Base-by-base conservation (phyloP, 2,797 vertebrate genomes). In the Etheostoma perlongum region DNA sequence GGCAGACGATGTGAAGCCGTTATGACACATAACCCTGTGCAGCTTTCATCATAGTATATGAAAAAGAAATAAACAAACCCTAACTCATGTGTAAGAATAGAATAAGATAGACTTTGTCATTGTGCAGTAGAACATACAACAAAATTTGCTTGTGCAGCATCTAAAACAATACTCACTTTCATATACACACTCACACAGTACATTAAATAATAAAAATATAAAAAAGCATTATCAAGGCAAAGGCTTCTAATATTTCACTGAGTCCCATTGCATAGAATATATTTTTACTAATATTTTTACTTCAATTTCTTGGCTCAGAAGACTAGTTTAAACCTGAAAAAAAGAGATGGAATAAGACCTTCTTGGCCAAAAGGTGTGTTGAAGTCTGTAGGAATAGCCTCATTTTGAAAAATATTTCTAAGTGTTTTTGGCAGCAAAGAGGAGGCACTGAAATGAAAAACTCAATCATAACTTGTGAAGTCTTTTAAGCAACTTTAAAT, bases 11-110 rank as follows among this genome's bases (percentile, higher is more conserved):
- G 57, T 66, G 40, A 72, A 62, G 21, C 42, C 49, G 49, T 72
- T n/a, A 68, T 84, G 74, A 85, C 66, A 78, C 85, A 30, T 5
- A 85, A 80, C 44, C 0, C 18, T 49, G 42, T 78, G 74, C 18
- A 25, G 67, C 23, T 72, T 85, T 82, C 33, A 58, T 76, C 19
- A 72, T 57, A 60, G 59, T 60, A 33, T 19, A 67, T 47, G 25
- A 70, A 81, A 70, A 70, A 65, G 6, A 66, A 74, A 74, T 47
- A 62, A 74, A 82, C 10, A 75, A 71, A 81, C 79, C 73, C 9
- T 47, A n/a, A 81, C 23, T 79, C 68, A 5, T 70, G 67, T 67
- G 82, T 82, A 30, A 30, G 30, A 30, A 30, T 30, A 30, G 30
- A 30, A 30, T 30, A 30, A 1, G 30, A 30, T 30, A 30, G 30